These are phyloP conservation scores for Conops quadrifasciatus DNA, from an alignment of 2,888 invertebrate genomes.

Conservation along the genomic window DNA sequence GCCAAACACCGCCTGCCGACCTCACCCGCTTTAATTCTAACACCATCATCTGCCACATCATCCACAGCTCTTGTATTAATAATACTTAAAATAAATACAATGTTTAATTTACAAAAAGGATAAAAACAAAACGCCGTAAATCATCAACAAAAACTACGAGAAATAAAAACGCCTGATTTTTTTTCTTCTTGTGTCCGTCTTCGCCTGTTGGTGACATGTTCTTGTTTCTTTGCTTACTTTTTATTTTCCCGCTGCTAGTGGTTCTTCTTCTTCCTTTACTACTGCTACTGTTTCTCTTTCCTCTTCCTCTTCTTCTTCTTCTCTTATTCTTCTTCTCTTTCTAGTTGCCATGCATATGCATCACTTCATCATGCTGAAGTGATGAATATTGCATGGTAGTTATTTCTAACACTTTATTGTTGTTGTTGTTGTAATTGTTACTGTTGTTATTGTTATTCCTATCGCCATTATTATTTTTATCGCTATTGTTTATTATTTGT, in stretches of 20 bases:
- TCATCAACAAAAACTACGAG: no score
- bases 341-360: constrained; percentile 3
- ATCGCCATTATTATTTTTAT: not conserved
- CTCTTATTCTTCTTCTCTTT: not conserved
- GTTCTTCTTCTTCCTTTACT: not conserved
- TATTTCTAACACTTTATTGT: not conserved
- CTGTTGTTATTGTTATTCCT: constrained; percentile 4
- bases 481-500: not conserved
- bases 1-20: not conserved
- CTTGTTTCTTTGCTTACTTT: no score
- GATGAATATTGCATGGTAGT: no score
- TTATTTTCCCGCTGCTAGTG: no score
- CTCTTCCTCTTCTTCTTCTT: not conserved
- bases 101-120: constrained; percentile 5
- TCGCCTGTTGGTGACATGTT: no score
- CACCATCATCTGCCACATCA: no score
- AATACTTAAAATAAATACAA: constrained; percentile 31
- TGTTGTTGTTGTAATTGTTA: constrained; percentile 3
- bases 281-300: no score
- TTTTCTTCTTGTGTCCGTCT: no score
- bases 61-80: constrained; percentile 30
- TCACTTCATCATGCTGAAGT: no score
- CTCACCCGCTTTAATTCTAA: no score
- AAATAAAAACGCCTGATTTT: no score
- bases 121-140: not conserved